phyloP scores from a whole-genome alignment of 2,888 invertebrate species.

The Thalpophila matura region DNA sequence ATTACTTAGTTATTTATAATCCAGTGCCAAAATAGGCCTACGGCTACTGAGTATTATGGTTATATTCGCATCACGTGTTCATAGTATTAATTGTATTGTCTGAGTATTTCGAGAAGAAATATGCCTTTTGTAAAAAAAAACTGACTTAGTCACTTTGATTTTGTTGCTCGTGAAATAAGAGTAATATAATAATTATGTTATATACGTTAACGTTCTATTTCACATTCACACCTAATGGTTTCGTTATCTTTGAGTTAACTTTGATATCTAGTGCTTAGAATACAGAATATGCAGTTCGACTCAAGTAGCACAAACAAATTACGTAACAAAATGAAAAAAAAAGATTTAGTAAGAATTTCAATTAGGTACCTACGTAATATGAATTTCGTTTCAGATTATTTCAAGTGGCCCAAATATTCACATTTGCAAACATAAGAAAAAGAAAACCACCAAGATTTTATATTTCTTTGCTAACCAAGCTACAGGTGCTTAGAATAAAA shows the following conservation, averaged over 20 bases:
- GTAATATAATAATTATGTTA: background rate
- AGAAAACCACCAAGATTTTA: constrained; percentile 27
- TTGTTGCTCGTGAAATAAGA: constrained; percentile 18
- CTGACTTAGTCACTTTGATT: constrained; percentile 14
- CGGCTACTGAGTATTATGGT: background rate
- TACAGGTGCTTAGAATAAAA: constrained; percentile 56
- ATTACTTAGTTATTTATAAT: constrained; percentile 24
- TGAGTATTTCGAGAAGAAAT: background rate
- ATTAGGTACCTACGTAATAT: constrained; percentile 1
- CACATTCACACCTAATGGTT: background rate
- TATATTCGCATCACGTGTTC: constrained; percentile 14
- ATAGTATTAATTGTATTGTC: constrained; percentile 10
- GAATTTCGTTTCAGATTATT: constrained; percentile 11
- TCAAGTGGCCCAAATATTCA: constrained; percentile 11
- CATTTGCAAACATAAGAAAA: constrained; percentile 19
- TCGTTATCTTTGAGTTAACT: background rate
- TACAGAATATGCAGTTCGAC: too few species aligned
- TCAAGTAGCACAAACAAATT: too few species aligned
- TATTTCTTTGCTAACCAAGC: constrained; percentile 35
- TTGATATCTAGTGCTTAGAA: too few species aligned
- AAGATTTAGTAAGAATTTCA: background rate
- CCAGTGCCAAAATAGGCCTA: constrained; percentile 14
- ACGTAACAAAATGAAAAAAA: background rate
- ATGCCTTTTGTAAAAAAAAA: background rate
- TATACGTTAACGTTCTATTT: background rate